Evolutionary conservation across 1,140 invertebrate species (phyloP), one percentile per base, ranked within the genome.

Genomic region (Drosophila paulistorum): DNA sequence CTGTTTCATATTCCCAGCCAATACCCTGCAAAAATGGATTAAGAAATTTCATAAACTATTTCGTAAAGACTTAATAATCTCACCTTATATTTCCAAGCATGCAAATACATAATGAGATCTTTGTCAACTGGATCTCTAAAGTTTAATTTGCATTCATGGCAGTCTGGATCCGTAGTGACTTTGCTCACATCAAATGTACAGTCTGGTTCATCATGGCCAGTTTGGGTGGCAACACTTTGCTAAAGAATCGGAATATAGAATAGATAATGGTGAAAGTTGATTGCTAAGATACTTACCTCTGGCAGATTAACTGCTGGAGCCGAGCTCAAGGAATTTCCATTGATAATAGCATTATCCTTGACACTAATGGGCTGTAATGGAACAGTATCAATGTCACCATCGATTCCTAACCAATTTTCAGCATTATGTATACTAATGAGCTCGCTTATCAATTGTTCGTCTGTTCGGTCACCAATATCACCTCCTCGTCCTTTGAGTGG

Each of bases 81-180:
- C 81, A 95, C 96, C 93, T 95, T 96, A 92, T 98, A 99, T 86
- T 96, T 96, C 94, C 97, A 97, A 14, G 98, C 98, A 93, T 99
- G 98, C 13, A 99, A 94, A 92, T 98, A 99, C 97, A 99, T 98
- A 67, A 98, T 95, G 14, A 99, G 94, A 91, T 99, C 97, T 70
- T 96, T 95, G 0, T 97, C 96, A 67, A 96, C 96, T 0, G 98
- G 98, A 92, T 99, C 98, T 67, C 96, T 93, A 93, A 97, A 98
- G 61, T 96, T 94, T 11, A 97, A 96, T 92, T 97, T 97, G 92
- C 98, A 99, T 92, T 98, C 97, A 91, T 97, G 96, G 93, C 98
- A 99, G 90, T 98, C 95, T 3, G 95, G 95, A 90, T 98, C 97
- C 3, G 95, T 93, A 1, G 95, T 95, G 92, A 97, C 94, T 92